These are phyloP conservation scores for Schizaphis graminum DNA, from an alignment of 2,888 invertebrate species.

Conservation along the genomic window DNA sequence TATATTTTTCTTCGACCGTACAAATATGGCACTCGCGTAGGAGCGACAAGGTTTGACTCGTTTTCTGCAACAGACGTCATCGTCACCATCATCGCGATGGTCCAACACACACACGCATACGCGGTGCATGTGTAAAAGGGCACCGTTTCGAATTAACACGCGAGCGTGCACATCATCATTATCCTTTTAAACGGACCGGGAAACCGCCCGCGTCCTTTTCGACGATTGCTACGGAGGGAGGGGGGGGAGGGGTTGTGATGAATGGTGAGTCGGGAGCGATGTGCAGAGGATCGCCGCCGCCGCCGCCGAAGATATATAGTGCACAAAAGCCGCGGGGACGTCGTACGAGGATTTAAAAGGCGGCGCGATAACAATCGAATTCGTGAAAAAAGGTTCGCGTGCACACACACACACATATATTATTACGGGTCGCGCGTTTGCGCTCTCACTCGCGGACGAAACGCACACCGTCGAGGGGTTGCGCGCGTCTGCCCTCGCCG, in stretches of 20 bases:
- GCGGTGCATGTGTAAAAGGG: not conserved
- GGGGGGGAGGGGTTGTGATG: not conserved
- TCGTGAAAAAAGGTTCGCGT: not conserved
- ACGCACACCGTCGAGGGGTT: not conserved
- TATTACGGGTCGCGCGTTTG: not conserved
- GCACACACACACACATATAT: not conserved
- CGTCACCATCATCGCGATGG: not conserved
- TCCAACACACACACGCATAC: not conserved
- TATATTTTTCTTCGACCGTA: not conserved
- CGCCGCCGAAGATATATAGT: not conserved
- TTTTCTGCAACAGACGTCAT: not conserved
- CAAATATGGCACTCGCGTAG: not conserved
- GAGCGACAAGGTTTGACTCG: not conserved
- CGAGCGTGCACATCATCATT: not conserved
- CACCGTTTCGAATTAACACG: not conserved
- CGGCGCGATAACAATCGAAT: slow-evolving; percentile 2
- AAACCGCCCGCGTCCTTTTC: not conserved
- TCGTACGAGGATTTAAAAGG: not conserved
- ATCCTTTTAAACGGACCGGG: slow-evolving; percentile 2
- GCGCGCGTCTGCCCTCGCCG: not conserved
- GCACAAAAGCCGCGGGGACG: not conserved
- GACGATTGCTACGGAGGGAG: accelerated
- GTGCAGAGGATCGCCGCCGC: not conserved
- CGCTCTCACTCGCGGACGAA: not conserved
- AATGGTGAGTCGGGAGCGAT: not conserved